Conservation (phyloP, 2,888 invertebrate species). For the Pegoplata infirma region DNA sequence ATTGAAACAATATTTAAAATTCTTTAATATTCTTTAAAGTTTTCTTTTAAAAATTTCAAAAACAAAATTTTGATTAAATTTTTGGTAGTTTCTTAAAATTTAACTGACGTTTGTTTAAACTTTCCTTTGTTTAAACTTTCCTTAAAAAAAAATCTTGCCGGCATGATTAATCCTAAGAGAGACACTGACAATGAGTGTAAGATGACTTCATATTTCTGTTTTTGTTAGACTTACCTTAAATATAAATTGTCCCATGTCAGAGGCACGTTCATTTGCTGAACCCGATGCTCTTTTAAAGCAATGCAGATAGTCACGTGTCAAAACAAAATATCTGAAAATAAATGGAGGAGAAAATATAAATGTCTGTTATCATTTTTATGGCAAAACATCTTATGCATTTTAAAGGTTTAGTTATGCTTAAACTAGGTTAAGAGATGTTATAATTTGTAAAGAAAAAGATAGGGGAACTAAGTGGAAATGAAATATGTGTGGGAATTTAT, state of each 20-base stretch:
- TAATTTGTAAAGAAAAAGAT: too few relatives aligned
- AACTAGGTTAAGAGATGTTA: too few relatives aligned
- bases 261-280: slow-evolving; percentile 79
- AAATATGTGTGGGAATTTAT: too few relatives aligned
- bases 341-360: slow-evolving; percentile 29
- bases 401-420: too few relatives aligned
- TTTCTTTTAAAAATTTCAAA: too few relatives aligned
- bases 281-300: slow-evolving; percentile 83
- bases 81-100: background rate
- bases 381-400: too few relatives aligned
- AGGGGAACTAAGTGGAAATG: too few relatives aligned
- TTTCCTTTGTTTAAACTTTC: background rate
- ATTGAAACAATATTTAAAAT: background rate
- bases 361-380: background rate
- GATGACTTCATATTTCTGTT: background rate
- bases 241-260: slow-evolving; percentile 84
- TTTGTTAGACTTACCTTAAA: slow-evolving; percentile 79
- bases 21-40: background rate
- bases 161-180: background rate
- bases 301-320: slow-evolving; percentile 83
- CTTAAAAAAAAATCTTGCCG: background rate
- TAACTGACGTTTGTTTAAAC: background rate
- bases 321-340: slow-evolving; percentile 80
- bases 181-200: background rate
- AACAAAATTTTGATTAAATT: too few relatives aligned